A percentile compares a stretch with the other conserved stretches of the same genome.
phyloP scores from a whole-genome alignment of 2,113 vertebrate species.

The Triplophysa dalaica region DNA sequence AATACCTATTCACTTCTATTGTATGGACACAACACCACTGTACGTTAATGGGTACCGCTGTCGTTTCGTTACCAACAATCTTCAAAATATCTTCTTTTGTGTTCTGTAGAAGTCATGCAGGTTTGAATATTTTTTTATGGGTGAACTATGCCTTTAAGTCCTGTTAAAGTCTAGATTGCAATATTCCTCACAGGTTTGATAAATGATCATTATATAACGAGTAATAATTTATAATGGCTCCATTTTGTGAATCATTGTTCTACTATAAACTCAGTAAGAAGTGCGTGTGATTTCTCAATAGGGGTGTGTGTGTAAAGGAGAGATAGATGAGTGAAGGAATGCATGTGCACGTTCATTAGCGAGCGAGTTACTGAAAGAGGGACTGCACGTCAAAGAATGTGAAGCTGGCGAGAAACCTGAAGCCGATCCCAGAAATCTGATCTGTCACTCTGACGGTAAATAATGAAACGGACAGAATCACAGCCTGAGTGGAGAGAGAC shows the following conservation, averaged over 20 bases:
- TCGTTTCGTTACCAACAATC: too few relatives aligned
- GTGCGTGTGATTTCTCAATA: not conserved
- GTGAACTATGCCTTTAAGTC: not conserved
- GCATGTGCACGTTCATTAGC: not conserved
- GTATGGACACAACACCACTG: too few relatives aligned
- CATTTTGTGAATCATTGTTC: slow-evolving; percentile 23
- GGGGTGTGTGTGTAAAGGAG: not conserved
- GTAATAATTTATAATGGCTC: slow-evolving; percentile 27
- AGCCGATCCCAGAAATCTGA: slow-evolving; percentile 64
- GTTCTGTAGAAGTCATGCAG: too few relatives aligned
- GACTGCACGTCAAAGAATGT: slow-evolving; percentile 44
- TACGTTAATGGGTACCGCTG: too few relatives aligned
- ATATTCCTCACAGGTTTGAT: slow-evolving; percentile 21
- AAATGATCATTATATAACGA: slow-evolving; percentile 19
- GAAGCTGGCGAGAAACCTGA: slow-evolving; percentile 45
- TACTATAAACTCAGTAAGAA: slow-evolving; percentile 20
- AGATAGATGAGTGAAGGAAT: slow-evolving; percentile 14
- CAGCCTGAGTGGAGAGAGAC: slow-evolving; percentile 39
- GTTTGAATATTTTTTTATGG: not conserved
- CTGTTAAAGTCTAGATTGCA: slow-evolving; percentile 23
- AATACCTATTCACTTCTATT: too few relatives aligned
- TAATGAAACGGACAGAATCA: slow-evolving; percentile 73
- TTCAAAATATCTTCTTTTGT: too few relatives aligned
- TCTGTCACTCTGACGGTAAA: slow-evolving; percentile 67
- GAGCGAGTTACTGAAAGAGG: slow-evolving; percentile 1